Conservation (phyloP, 2,113 vertebrate species). For the Gracilinanus agilis region DNA sequence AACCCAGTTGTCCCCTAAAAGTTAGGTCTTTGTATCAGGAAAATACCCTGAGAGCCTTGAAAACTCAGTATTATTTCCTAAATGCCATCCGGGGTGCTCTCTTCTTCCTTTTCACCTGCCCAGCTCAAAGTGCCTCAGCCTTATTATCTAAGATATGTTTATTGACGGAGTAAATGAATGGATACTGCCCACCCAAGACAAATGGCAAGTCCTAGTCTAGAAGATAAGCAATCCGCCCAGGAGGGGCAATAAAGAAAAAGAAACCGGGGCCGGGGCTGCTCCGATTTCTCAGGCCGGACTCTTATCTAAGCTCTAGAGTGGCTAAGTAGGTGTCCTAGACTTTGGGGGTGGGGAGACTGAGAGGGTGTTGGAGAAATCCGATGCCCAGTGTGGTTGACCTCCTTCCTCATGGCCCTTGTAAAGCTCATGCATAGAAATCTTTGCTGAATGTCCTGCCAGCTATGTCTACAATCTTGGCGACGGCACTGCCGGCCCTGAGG, state of each 20-base stretch:
- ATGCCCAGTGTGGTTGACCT: background rate
- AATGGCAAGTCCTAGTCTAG: background rate
- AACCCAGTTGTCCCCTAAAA: too few species aligned
- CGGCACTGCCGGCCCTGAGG: too few species aligned
- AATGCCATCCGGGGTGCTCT: too few species aligned
- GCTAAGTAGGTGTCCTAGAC: background rate
- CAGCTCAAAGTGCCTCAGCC: background rate
- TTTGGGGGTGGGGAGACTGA: too few species aligned
- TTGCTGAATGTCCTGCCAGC: background rate
- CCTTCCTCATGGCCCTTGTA: background rate
- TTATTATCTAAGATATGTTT: background rate
- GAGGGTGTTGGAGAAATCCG: background rate
- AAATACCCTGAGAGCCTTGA: background rate
- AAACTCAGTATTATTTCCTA: background rate
- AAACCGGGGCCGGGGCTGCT: too few species aligned
- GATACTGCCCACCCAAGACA: too few species aligned
- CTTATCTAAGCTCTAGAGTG: background rate
- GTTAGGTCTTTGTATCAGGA: background rate
- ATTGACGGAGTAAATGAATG: background rate
- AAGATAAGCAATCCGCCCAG: too few species aligned
- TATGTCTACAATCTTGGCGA: too few species aligned
- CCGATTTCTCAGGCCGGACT: background rate
- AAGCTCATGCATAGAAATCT: background rate
- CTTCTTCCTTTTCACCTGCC: background rate
- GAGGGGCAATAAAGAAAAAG: too few species aligned